A percentile compares a stretch with the other conserved stretches of the same genome.
These are phyloP conservation scores for Sturmia bella DNA, from an alignment of 2,888 invertebrate species.

Conservation along the genomic window DNA sequence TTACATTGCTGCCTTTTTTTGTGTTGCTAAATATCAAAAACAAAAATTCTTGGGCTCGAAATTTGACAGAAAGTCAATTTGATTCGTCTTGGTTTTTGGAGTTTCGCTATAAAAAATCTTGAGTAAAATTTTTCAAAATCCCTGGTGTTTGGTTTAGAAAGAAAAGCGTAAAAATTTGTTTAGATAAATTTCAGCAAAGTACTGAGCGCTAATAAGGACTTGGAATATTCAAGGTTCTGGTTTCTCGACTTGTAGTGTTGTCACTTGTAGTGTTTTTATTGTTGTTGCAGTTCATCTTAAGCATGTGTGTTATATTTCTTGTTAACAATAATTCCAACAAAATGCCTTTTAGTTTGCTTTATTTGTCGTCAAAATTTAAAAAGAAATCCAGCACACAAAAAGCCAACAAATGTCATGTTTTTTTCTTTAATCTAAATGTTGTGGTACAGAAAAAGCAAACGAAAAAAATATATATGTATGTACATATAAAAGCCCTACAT, in stretches of 20 bases:
- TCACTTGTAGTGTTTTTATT: conserved; percentile 3
- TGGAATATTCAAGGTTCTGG: conserved; percentile 19
- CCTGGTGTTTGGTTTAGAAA: too few relatives aligned
- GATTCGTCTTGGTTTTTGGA: too few relatives aligned
- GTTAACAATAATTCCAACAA: conserved; percentile 81
- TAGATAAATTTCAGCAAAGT: too few relatives aligned
- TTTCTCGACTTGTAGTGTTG: not conserved
- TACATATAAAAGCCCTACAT: conserved; percentile 49
- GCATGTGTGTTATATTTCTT: conserved; percentile 73
- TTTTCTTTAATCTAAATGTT: conserved; percentile 15
- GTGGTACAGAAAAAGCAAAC: conserved; percentile 11
- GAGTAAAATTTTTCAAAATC: too few relatives aligned
- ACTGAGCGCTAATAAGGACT: too few relatives aligned
- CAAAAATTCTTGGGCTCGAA: too few relatives aligned
- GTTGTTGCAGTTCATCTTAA: conserved; percentile 49
- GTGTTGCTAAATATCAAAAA: too few relatives aligned
- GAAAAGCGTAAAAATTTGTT: not conserved
- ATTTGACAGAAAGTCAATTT: too few relatives aligned
- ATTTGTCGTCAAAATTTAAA: conserved; percentile 67
- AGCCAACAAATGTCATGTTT: conserved; percentile 10
- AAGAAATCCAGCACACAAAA: conserved; percentile 52
- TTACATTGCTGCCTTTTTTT: too few relatives aligned
- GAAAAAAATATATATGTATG: too few relatives aligned
- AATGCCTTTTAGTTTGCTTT: conserved; percentile 73
- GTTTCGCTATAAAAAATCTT: too few relatives aligned